phyloP scores from a whole-genome alignment of 2,888 invertebrate genomes.

The Bombylius major region DNA sequence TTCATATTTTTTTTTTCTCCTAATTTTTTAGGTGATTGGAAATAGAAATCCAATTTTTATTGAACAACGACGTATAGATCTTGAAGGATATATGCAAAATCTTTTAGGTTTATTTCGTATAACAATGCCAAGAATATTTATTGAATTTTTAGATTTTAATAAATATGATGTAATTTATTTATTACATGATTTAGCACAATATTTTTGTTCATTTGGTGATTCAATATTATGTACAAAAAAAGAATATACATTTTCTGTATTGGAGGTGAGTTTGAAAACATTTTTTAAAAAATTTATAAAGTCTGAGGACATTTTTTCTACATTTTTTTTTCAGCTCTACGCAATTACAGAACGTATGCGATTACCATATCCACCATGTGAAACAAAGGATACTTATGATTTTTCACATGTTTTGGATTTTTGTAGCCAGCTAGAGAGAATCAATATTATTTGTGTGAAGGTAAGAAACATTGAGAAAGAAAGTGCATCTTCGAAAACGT shows the following conservation, averaged over 20 bases:
- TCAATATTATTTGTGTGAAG: constrained; percentile 32
- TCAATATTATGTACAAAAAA: constrained; percentile 44
- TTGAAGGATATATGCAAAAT: constrained; percentile 70
- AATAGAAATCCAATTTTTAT: constrained; percentile 82
- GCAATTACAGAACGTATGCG: constrained; percentile 82
- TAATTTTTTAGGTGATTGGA: constrained; percentile 58
- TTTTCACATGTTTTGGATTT: constrained; percentile 86
- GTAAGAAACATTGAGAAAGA: constrained; percentile 11
- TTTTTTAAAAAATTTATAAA: not conserved
- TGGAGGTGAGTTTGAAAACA: constrained; percentile 47
- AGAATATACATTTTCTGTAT: constrained; percentile 56
- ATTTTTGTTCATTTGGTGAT: constrained; percentile 65
- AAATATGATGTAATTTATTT: constrained; percentile 82
- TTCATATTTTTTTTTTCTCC: not conserved
- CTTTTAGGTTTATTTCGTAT: constrained; percentile 62
- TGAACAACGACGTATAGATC: constrained; percentile 63
- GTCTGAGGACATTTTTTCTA: not conserved
- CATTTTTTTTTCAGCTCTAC: constrained; percentile 52
- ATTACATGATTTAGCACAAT: constrained; percentile 67
- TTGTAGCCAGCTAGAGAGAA: constrained; percentile 56
- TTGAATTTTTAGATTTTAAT: constrained; percentile 78
- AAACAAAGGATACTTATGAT: constrained; percentile 69
- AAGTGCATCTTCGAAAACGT: too few relatives aligned
- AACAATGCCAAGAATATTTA: constrained; percentile 67
- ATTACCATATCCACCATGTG: constrained; percentile 70